Base-by-base conservation (phyloP, 2,113 vertebrate species). In the Ammodytes marinus region DNA sequence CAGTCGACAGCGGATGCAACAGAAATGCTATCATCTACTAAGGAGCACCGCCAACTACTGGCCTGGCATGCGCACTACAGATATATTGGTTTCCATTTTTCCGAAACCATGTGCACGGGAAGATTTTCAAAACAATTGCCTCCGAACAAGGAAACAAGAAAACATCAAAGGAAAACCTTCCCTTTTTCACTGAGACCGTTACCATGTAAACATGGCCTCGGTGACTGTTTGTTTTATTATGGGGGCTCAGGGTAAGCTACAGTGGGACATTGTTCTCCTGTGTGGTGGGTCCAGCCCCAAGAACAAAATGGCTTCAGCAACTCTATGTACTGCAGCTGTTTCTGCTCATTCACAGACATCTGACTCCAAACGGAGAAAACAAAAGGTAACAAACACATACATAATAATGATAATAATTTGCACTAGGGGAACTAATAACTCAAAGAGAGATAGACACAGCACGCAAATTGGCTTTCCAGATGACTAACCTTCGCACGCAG, bases 291-390 rank as follows among this genome's bases (percentile, higher is more conserved):
- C 40, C 55, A 14, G 12, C 42, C 53, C 2, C 15, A 59, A 63
- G 85, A 86, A 58, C 70, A 82, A 85, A 95, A 94, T 47, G 50
- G 87, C 80, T 84, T 95, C 74, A 96, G 88, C 75, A 96, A 92
- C 39, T 95, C 89, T 17, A 65, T 87, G 79, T 90, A 93, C 40
- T 91, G 89, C 73, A 96, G 76, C 55, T 46, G 73, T 3, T 93
- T 94, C 64, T 82, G 85, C 27, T 86, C 4, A 0, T 84, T 90
- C 37, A 94, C 69, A 0, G 95, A 94, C 67, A 95, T 83, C 35
- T 83, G 75, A 17, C 65, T 88, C 95, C 95, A 81, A 95, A 95
- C 94, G 96, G 84, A n/a, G 8, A 27, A 27, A 39, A 46, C 61
- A 83, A 67, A 68, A 69, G 10, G 12, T 65, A 59, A 70, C 37